Conservation (phyloP, 2,113 vertebrate genomes). For the Notothenia rossii region DNA sequence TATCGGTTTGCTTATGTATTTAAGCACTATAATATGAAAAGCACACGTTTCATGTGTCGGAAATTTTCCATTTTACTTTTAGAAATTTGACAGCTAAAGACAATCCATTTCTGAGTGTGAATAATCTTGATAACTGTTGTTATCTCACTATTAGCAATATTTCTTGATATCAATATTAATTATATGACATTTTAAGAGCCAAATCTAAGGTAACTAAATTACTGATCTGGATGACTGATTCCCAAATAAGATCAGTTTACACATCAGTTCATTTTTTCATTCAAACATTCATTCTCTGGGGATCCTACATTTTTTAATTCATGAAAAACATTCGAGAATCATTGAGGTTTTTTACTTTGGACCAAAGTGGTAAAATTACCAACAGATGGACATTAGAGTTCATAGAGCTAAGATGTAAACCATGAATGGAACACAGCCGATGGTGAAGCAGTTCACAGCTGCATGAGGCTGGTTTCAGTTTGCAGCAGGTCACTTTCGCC, state of each 20-base stretch:
- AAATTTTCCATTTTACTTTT: not conserved
- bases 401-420: not conserved
- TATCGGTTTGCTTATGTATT: no score
- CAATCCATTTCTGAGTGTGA: conserved; percentile 32
- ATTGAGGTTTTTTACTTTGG: not conserved
- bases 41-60: no score
- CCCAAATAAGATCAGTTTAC: no score
- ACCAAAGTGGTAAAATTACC: no score
- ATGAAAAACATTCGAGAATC: not conserved
- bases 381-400: not conserved
- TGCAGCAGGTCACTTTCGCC: not conserved
- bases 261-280: no score
- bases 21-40: no score
- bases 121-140: conserved; percentile 43
- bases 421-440: not conserved
- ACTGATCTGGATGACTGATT: no score
- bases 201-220: no score
- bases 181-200: no score
- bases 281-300: not conserved
- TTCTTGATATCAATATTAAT: no score
- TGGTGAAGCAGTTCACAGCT: no score
- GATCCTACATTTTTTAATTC: not conserved
- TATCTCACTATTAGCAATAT: conserved; percentile 33
- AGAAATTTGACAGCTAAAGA: conserved; percentile 10
- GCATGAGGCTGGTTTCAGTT: not conserved